Conservation (phyloP, 1,140 invertebrate species). For the Brachionus paranguensis region DNA sequence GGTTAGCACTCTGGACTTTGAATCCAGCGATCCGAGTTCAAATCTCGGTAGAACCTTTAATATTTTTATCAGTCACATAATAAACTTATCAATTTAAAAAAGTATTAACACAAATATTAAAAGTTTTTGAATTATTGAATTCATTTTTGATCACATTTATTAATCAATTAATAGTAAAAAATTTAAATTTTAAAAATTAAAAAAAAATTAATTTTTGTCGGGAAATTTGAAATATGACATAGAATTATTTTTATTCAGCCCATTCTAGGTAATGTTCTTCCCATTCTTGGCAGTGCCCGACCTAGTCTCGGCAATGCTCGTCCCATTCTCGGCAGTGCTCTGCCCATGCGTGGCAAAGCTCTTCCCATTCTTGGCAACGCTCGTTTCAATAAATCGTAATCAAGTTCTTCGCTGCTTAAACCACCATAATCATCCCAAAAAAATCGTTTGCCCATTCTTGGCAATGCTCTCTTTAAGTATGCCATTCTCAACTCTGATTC, state of each 20-base stretch:
- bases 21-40: not conserved
- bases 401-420: not conserved
- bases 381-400: not conserved
- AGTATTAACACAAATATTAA: not conserved
- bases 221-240: not conserved
- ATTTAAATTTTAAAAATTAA: not conserved
- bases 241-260: not conserved
- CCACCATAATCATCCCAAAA: slow-evolving; percentile 4
- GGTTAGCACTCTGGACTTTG: slow-evolving; percentile 24
- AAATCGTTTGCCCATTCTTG: slow-evolving; percentile 19
- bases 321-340: slow-evolving; percentile 34
- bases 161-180: not conserved
- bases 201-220: not conserved
- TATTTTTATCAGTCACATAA: not conserved
- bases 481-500: not conserved
- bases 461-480: slow-evolving; percentile 11
- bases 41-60: slow-evolving; percentile 25
- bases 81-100: not conserved
- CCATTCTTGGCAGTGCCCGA: slow-evolving; percentile 15
- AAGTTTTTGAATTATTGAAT: not conserved
- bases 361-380: slow-evolving; percentile 29
- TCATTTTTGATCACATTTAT: not conserved
- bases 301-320: slow-evolving; percentile 36
- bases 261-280: not conserved
- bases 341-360: slow-evolving; percentile 33